Base-by-base conservation (phyloP, 2,797 vertebrate species). In the Myiothlypis coronata region DNA sequence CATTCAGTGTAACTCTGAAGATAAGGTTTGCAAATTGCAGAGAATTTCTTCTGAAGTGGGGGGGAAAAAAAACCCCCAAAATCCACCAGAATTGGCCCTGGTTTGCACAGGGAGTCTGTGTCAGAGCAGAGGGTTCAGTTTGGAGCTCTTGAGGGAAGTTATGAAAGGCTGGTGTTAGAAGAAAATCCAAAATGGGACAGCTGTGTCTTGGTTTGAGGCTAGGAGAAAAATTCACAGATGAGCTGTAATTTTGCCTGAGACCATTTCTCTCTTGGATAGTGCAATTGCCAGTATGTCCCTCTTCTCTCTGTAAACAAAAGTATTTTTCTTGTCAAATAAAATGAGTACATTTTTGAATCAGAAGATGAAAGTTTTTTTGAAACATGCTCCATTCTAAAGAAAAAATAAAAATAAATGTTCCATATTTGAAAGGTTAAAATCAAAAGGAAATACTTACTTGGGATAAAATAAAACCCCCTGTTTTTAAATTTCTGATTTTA, bases 291-390 rank as follows among this genome's bases (percentile, higher is more conserved):
- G n/a, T n/a, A 57, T 80, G n/a, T 77, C 28, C 49, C 30, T 87
- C 32, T 71, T 70, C 49, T 57, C 14, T 71, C 16, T 55, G 61
- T 37, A 71, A 80, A 53, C 1, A 5, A 70, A 87, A 87, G 26
- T 68, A 47, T 52, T 89, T 84, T 95, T 72, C 61, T 89, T 76
- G 32, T 79, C 23, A 83, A 86, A 89, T 32, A 70, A 49, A 85
- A 49, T 35, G 5, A 50, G 20, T 57, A 27, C 1, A 3, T 57
- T 88, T 86, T 87, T 75, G 6, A 83, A 59, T 52, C 8, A 79
- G 57, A 57, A n/a, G 5, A 41, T 2, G 35, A 15, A 24, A 22
- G 24, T 44, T 53, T 83, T 83, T 34, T 34, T 34, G 1, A 81
- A 32, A 63, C 5, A 14, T 14, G 3, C 8, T 78, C 1, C 9